Conservation (phyloP, 1,140 invertebrate genomes). For the Drosophila azteca region DNA sequence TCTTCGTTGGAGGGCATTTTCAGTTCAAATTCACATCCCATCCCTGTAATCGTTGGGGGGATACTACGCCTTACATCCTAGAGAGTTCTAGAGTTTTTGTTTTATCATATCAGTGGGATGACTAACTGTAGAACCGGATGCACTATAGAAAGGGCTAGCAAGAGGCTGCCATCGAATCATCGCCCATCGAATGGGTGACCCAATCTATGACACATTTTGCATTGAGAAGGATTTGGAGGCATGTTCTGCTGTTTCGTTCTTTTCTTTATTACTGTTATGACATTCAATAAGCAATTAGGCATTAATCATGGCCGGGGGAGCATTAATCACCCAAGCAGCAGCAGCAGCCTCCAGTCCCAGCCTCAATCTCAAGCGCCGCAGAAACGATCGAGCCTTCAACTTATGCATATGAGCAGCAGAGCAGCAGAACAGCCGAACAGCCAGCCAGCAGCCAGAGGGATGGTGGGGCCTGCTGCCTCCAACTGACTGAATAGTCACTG, state of each 20-base stretch:
- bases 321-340: conserved; percentile 14
- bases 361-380: conserved; percentile 53
- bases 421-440: not conserved
- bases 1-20: too few relatives aligned
- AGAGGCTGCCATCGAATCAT: conserved; percentile 13
- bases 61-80: too few relatives aligned
- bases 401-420: conserved; percentile 52
- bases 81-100: too few relatives aligned
- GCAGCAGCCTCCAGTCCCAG: conserved; percentile 12
- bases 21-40: too few relatives aligned
- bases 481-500: conserved; percentile 39
- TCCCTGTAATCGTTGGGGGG: too few relatives aligned
- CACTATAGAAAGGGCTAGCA: too few relatives aligned
- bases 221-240: conserved; percentile 67
- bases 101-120: too few relatives aligned
- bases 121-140: too few relatives aligned
- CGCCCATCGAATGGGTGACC: conserved; percentile 33
- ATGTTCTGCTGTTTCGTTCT: conserved; percentile 41
- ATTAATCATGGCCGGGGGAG: conserved; percentile 65
- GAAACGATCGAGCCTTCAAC: conserved; percentile 61
- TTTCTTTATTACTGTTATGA: conserved; percentile 73
- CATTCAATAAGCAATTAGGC: conserved; percentile 78
- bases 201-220: conserved; percentile 67
- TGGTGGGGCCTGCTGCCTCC: too few relatives aligned
- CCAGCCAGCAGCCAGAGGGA: not conserved